Conservation (phyloP, 2,113 vertebrate species). For the Hemibagrus wyckioides region DNA sequence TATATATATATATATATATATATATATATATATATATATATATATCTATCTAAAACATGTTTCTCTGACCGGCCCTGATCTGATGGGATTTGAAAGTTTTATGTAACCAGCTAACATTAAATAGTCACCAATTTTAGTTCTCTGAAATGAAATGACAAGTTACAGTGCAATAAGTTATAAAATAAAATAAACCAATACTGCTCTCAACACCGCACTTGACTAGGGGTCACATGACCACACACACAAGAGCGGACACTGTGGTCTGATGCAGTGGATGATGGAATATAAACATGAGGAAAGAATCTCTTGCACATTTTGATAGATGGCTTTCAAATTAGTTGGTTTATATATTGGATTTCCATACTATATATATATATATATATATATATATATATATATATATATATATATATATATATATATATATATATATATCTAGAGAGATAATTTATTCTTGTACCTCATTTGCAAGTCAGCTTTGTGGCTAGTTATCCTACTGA, state of each 20-base stretch:
- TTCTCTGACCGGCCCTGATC: background rate
- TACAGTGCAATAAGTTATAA: constrained; percentile 1
- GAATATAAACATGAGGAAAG: background rate
- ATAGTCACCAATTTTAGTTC: background rate
- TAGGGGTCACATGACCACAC: background rate
- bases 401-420: no score
- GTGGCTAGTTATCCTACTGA: background rate
- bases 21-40: no score
- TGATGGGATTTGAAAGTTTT: background rate
- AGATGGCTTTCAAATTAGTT: background rate
- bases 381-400: no score
- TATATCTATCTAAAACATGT: no score
- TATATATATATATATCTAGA: no score
- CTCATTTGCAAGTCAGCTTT: background rate
- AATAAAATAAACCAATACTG: background rate
- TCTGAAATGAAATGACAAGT: background rate
- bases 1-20: no score
- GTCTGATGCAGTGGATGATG: background rate
- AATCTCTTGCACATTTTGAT: background rate
- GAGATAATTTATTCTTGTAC: no score
- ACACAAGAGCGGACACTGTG: background rate
- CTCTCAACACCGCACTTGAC: background rate
- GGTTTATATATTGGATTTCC: background rate
- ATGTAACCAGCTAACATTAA: background rate
- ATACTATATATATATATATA: background rate